phyloP scores from a whole-genome alignment of 92 coral and sea anemone genomes.

The Galaxea fascicularis region DNA sequence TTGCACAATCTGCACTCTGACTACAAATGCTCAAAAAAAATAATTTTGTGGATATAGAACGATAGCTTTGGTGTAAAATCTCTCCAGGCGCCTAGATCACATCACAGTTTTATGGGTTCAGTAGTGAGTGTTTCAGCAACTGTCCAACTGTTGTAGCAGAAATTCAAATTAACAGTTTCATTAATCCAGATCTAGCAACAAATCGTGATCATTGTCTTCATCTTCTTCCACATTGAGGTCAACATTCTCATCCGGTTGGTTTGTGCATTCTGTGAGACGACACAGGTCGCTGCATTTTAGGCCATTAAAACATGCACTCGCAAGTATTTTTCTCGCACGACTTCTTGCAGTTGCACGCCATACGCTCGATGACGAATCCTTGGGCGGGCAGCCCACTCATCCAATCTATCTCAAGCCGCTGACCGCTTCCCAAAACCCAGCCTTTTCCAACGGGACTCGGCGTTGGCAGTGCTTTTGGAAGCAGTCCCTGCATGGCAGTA shows the following conservation, averaged over 20 bases:
- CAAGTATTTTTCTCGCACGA: constrained; percentile 34
- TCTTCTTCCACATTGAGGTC: background rate
- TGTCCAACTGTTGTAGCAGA: background rate
- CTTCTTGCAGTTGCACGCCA: constrained; percentile 57
- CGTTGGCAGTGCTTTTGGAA: constrained; percentile 19
- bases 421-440: constrained; percentile 21
- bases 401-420: constrained; percentile 48
- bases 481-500: constrained; percentile 27
- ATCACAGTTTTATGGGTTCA: background rate
- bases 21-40: background rate
- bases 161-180: background rate
- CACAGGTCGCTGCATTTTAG: constrained; percentile 57
- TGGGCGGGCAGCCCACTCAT: constrained; percentile 62
- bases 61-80: background rate
- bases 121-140: background rate
- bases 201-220: background rate
- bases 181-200: background rate
- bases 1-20: background rate
- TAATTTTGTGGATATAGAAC: background rate
- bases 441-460: constrained; percentile 41
- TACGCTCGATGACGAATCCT: constrained; percentile 50
- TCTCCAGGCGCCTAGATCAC: background rate
- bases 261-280: constrained; percentile 27
- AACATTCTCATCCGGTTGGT: constrained; percentile 21
- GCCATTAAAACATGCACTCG: constrained; percentile 52